These are phyloP conservation scores for Mobula birostris DNA, from an alignment of 2,113 vertebrate species.

Conservation along the genomic window DNA sequence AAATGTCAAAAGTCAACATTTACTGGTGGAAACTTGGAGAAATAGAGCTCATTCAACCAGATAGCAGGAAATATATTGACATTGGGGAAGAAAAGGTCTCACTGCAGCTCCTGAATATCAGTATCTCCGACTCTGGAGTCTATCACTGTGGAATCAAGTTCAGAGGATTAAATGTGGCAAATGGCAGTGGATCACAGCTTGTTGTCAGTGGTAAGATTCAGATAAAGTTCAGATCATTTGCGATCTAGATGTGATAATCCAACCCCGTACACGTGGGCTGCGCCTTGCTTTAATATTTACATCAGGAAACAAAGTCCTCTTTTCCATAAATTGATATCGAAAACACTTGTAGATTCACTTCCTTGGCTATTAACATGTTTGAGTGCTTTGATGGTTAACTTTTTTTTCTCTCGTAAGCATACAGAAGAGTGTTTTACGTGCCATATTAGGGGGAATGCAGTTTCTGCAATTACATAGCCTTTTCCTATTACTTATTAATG, in stretches of 20 bases:
- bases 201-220: not conserved
- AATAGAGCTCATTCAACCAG: not conserved
- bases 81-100: not conserved
- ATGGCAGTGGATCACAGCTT: not conserved
- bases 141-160: not conserved
- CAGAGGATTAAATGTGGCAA: not conserved
- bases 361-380: not conserved
- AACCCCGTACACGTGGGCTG: too few species aligned
- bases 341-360: not conserved
- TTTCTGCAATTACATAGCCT: too few species aligned
- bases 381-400: not conserved
- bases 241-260: too few species aligned
- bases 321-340: too few species aligned
- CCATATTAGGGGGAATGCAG: not conserved
- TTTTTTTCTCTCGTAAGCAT: not conserved
- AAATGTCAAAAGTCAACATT: not conserved
- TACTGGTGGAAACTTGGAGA: constrained; percentile 27
- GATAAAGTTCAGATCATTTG: not conserved
- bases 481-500: too few species aligned
- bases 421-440: not conserved
- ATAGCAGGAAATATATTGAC: not conserved
- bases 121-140: not conserved
- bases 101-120: not conserved
- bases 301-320: not conserved
- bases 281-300: not conserved